Evolutionary conservation across 2,888 invertebrate genomes (phyloP).

Genomic region (Drosophila meridiana): DNA sequence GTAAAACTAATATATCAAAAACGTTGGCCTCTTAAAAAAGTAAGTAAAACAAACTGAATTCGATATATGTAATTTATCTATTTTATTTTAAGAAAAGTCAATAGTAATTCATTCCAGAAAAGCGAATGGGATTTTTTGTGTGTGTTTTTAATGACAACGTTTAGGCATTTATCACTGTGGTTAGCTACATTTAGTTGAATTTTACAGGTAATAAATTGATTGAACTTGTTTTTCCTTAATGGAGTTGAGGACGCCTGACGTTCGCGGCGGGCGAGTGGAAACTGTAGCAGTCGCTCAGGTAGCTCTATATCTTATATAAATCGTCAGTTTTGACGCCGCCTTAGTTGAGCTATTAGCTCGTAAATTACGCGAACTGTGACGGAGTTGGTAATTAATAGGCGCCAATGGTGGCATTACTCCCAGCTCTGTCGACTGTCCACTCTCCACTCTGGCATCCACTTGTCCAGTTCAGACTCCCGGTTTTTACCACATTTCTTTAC

Average conservation of each 20-base stretch:
- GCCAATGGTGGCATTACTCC: slow-evolving; percentile 5
- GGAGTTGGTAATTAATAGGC: slow-evolving; percentile 48
- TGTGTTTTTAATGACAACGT: not conserved
- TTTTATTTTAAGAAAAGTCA: not conserved
- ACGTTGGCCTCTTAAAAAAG: not conserved
- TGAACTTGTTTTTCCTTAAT: slow-evolving; percentile 27
- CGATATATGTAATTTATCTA: not conserved
- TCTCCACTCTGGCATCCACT: not conserved
- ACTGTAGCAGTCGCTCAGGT: slow-evolving; percentile 9
- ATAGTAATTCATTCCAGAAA: not conserved
- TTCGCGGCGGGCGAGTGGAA: slow-evolving; percentile 7
- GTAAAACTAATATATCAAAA: not conserved
- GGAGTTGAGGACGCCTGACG: slow-evolving; percentile 7
- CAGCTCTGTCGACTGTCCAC: not conserved
- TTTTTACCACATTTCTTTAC: slow-evolving; percentile 2
- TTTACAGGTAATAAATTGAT: slow-evolving; percentile 6
- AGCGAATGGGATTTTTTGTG: not conserved
- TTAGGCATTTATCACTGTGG: not conserved
- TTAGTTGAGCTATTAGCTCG: slow-evolving; percentile 22
- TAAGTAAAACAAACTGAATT: slow-evolving; percentile 2
- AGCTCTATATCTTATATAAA: slow-evolving; percentile 45
- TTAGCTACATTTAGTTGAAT: slow-evolving; percentile 20
- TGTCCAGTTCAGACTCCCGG: slow-evolving; percentile 11
- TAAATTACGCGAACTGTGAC: slow-evolving; percentile 41
- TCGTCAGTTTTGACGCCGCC: slow-evolving; percentile 22